phyloP scores from a whole-genome alignment of 92 coral and sea anemone genomes.

The Palythoa grandis region DNA sequence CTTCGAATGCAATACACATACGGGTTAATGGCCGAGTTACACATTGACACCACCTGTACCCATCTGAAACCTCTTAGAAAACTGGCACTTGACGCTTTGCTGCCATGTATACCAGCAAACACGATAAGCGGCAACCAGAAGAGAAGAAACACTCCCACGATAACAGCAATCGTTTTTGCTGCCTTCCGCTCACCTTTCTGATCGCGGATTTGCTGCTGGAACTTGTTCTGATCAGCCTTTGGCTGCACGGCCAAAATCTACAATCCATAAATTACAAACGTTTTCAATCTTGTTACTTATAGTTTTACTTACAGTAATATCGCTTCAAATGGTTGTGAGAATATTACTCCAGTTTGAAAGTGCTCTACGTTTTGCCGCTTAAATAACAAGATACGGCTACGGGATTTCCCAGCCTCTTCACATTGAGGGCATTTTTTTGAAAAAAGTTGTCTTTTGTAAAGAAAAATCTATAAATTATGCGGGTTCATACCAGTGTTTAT shows the following conservation, averaged over 20 bases:
- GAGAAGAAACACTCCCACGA: neutral
- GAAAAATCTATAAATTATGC: too few species aligned
- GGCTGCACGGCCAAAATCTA: neutral
- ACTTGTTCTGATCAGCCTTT: neutral
- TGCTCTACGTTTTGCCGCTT: too few species aligned
- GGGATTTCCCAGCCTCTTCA: too few species aligned
- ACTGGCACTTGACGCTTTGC: neutral
- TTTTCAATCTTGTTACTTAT: too few species aligned
- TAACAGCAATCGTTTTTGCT: conserved; percentile 10
- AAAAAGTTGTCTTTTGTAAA: too few species aligned
- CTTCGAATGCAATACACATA: neutral
- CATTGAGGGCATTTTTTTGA: too few species aligned
- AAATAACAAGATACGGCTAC: too few species aligned
- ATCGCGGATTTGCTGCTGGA: neutral
- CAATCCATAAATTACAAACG: too few species aligned
- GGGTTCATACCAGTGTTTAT: too few species aligned
- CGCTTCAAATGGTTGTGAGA: too few species aligned
- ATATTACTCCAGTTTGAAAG: too few species aligned
- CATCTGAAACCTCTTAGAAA: neutral
- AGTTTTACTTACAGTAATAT: too few species aligned
- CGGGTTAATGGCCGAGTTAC: neutral
- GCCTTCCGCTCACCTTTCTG: neutral
- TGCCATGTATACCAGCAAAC: neutral
- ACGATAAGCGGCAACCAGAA: neutral
- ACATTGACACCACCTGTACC: neutral